Evolutionary conservation across 37 sponge, comb jelly and placozoan species (phyloP).

Genomic region (Lycopodina hypogea): DNA sequence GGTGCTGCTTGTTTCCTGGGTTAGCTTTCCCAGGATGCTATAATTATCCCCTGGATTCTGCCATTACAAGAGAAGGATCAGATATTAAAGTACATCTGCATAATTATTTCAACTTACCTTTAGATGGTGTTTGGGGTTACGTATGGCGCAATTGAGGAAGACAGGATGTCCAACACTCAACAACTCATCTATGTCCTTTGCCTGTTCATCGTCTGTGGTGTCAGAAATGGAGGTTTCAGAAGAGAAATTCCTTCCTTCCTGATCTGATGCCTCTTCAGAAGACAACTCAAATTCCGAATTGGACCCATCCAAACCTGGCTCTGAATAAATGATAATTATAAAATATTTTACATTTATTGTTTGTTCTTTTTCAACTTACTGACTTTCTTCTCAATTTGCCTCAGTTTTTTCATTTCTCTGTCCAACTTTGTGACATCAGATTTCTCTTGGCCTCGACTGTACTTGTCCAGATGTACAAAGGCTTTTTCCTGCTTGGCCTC

Average conservation of each 20-base stretch:
- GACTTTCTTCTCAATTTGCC: background rate
- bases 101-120: background rate
- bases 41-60: slow-evolving; percentile 58
- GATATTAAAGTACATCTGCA: background rate
- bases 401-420: slow-evolving; percentile 12
- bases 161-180: slow-evolving; percentile 58
- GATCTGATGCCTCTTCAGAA: background rate
- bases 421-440: slow-evolving; percentile 32
- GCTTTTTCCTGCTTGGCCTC: slow-evolving; percentile 18
- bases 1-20: background rate
- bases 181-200: slow-evolving; percentile 67
- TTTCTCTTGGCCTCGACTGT: slow-evolving; percentile 56
- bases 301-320: slow-evolving; percentile 11
- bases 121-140: slow-evolving; percentile 1
- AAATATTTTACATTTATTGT: background rate
- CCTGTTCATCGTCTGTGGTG: slow-evolving; percentile 63
- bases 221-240: slow-evolving; percentile 23
- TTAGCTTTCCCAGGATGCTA: slow-evolving; percentile 66
- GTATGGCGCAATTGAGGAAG: slow-evolving; percentile 60
- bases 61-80: background rate
- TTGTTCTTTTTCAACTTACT: background rate
- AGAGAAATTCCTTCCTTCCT: background rate
- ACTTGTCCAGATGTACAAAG: slow-evolving; percentile 65
- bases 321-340: background rate
- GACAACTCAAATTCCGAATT: slow-evolving; percentile 9